Conservation (phyloP, 2,113 vertebrate species). For the Grus americana region DNA sequence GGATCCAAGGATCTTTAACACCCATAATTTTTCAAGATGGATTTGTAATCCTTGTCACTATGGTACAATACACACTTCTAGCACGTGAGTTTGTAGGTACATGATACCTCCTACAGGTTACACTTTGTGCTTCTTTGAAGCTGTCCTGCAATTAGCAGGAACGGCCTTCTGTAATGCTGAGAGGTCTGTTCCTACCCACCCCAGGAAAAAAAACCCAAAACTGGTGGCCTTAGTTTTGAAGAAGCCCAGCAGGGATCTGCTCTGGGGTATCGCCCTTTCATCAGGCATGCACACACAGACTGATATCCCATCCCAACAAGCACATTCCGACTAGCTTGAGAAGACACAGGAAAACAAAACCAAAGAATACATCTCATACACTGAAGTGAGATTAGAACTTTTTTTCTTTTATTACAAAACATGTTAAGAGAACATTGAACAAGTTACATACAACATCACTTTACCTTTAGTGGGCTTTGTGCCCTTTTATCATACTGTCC, state of each 20-base stretch:
- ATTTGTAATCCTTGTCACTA: neutral
- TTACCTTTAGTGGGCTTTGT: constrained; percentile 34
- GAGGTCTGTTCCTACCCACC: neutral
- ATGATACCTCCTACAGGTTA: neutral
- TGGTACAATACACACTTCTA: neutral
- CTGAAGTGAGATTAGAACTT: constrained; percentile 44
- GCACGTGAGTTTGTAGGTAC: neutral
- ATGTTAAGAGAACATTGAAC: constrained; percentile 70
- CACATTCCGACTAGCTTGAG: neutral
- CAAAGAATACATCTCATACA: neutral
- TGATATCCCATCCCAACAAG: neutral
- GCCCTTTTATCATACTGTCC: constrained; percentile 46
- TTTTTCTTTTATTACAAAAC: constrained; percentile 68
- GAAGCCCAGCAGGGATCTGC: neutral
- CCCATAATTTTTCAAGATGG: neutral
- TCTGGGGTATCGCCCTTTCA: neutral
- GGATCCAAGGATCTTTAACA: neutral
- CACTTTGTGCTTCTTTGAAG: neutral
- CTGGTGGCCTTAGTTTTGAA: neutral
- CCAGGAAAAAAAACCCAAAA: neutral
- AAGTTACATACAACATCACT: constrained; percentile 65
- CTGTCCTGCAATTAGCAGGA: neutral
- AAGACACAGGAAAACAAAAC: neutral
- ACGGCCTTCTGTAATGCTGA: neutral
- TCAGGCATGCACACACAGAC: neutral